These are phyloP conservation scores for Xenopus tropicalis DNA, from an alignment of 2,113 vertebrate species.

Conservation along the genomic window UCB_Xtro_10.0 CM004443.2:36696501-36697000, in stretches of 20 bases:
- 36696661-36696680: slow-evolving; percentile 56
- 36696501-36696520: slow-evolving; percentile 79
- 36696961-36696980: slow-evolving; percentile 71
- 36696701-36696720: slow-evolving; percentile 59
- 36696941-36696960: slow-evolving; percentile 93
- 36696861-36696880: slow-evolving; percentile 69
- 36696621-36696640: slow-evolving; percentile 60
- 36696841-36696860: slow-evolving; percentile 64
- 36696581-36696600: slow-evolving; percentile 73
- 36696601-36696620: slow-evolving; percentile 62
- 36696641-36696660: slow-evolving; percentile 49
- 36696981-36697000: slow-evolving; percentile 72
- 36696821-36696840: slow-evolving; percentile 84
- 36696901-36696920: slow-evolving; percentile 79
- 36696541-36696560: slow-evolving; percentile 81
- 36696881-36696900: slow-evolving; percentile 76
- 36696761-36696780: slow-evolving; percentile 80
- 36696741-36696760: slow-evolving; percentile 90
- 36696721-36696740: slow-evolving; percentile 73
- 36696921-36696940: slow-evolving; percentile 96
- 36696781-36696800: slow-evolving; percentile 62
- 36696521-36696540: slow-evolving; percentile 83
- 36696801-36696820: slow-evolving; percentile 60
- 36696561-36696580: slow-evolving; percentile 79
- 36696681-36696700: slow-evolving; percentile 61